Evolutionary conservation across 2,888 invertebrate genomes (phyloP).

Genomic region (Exocentrus adspersus): DNA sequence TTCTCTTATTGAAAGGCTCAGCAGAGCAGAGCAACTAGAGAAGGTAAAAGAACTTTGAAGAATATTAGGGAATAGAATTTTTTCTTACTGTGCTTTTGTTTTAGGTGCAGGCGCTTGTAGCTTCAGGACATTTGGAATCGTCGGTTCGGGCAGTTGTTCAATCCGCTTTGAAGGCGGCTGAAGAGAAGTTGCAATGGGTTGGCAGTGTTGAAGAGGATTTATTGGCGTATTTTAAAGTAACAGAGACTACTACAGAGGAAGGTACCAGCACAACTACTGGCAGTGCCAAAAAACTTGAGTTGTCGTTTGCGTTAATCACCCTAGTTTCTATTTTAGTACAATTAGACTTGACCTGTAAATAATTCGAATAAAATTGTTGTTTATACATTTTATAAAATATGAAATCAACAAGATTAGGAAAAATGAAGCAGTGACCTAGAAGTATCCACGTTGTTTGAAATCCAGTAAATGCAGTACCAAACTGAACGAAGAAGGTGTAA

Average conservation of each 20-base stretch:
- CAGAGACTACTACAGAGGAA: not conserved
- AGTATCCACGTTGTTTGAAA: too few species aligned
- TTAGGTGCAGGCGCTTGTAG: conserved; percentile 18
- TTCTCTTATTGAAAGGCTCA: conserved; percentile 29
- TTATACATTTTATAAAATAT: too few species aligned
- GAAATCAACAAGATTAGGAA: too few species aligned
- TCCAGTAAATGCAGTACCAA: too few species aligned
- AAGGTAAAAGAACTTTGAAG: too few species aligned
- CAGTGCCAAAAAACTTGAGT: not conserved
- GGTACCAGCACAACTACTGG: not conserved
- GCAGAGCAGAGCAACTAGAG: conserved; percentile 31
- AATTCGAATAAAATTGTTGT: too few species aligned
- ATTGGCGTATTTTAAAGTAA: not conserved
- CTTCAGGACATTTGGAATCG: not conserved
- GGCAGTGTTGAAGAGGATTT: not conserved
- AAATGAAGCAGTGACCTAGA: too few species aligned
- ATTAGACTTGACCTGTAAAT: too few species aligned
- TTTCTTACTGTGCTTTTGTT: conserved; percentile 5
- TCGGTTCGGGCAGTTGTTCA: conserved; percentile 20
- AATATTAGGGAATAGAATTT: too few species aligned
- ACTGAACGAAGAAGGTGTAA: too few species aligned
- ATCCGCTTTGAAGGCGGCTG: conserved; percentile 22
- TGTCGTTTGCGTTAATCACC: not conserved
- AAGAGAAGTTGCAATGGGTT: conserved; percentile 29
- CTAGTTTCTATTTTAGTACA: not conserved